Evolutionary conservation across 2,797 vertebrate species (phyloP).

Genomic region (Fringilla coelebs): DNA sequence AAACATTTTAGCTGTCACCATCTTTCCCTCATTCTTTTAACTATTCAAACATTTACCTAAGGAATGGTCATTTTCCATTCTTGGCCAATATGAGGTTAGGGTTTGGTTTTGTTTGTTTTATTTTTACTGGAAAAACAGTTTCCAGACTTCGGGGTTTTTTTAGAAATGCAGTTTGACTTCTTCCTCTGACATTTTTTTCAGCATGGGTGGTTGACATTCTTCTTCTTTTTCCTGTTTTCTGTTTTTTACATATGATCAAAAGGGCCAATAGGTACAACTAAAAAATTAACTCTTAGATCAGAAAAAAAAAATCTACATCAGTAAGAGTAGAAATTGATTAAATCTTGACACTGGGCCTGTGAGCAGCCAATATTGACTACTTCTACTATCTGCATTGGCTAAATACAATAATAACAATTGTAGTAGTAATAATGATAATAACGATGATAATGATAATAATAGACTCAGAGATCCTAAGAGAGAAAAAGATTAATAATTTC

Average conservation of each 20-base stretch:
- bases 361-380: neutral
- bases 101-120: neutral
- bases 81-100: neutral
- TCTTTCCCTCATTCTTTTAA: conserved; percentile 20
- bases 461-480: neutral
- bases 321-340: neutral
- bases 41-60: conserved; percentile 34
- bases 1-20: neutral
- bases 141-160: neutral
- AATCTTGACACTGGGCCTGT: neutral
- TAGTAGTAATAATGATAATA: neutral
- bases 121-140: neutral
- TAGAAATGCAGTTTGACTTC: neutral
- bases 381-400: neutral
- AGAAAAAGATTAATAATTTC: neutral
- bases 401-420: neutral
- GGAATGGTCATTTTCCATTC: conserved; percentile 20
- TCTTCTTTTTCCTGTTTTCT: neutral
- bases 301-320: neutral
- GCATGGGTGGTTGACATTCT: neutral
- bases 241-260: neutral
- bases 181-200: neutral
- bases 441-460: neutral
- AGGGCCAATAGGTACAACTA: neutral
- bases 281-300: neutral